Base-by-base conservation (phyloP, 2,888 invertebrate species). In the Drosophila recens region DNA sequence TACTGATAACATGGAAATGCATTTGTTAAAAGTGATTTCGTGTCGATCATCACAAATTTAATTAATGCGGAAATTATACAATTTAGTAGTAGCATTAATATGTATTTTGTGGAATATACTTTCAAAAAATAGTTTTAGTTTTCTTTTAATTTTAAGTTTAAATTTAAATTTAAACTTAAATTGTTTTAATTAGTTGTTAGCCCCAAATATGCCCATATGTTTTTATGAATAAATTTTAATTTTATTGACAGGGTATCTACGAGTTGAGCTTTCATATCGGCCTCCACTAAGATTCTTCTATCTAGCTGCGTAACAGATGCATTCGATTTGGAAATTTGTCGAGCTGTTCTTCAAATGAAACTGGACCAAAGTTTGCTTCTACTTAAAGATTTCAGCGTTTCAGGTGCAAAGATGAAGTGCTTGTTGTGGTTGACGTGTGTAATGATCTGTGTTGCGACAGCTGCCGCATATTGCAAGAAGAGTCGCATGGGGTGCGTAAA, bases 401-500 rank as follows among this genome's bases (percentile, higher is more conserved):
- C 13, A 30, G 6, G 11, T 15, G 46, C 6, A 11, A 46, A 36
- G 1, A 68, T 71, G 48, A 45, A 36, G 36, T 46, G 10, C 11
- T 5, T 40, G 2, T 8, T 61, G 13, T 34, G n/a, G 2, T 8
- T 56, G 1, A 9, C 48, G 2, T 46, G 40, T 9, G 1, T 42
- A 1, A 27, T 53, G 30, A n/a, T 51, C 5, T 6, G 20, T 1
- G 8, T 13, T 10, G 40, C 8, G 2, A 9, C n/a, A 30, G 8
- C 10, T 11, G 17, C 9, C 6, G 13, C 46, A 10, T 11, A 1
- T 27, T 65, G 59, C 54, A 15, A 15, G 15, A 6, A 2, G 0
- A 43, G 17, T 10, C 53, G 52, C 2, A 3, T 6, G 1, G 36
- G 27, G 3, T 72, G 67, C n/a, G 9, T 20, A 2, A 63, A 56